Base-by-base conservation (phyloP, 2,797 vertebrate genomes). In the Remorina albescens region DNA sequence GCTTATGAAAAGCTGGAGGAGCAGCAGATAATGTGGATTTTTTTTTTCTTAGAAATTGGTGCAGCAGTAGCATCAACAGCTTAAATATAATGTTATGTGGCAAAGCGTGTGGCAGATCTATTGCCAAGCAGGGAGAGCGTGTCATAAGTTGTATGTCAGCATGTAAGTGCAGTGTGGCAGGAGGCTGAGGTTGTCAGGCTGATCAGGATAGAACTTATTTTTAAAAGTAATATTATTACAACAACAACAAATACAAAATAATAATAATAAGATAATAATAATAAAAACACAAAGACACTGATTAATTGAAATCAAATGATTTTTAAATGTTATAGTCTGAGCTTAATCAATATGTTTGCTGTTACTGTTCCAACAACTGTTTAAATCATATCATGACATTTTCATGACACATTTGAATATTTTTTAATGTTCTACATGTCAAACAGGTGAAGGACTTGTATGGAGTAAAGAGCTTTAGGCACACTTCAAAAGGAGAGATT, bases 11-110 rank as follows among this genome's bases (percentile, higher is more conserved):
- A 12, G 36, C 36, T 37, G 2, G 36, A 37, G 2, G 9, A 37
- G 36, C 36, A 37, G 59, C 36, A 47, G 8, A n/a, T n/a, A 50
- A 36, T 61, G 28, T 23, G 44, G 18, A 18, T 57, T 12, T 68
- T 68, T 57, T 49, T 6, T n/a, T 68, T 68, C 49, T 49, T 6
- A 26, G 32, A 67, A 64, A 69, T 65, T 41, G 70, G 18, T 19
- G 37, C 19, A 44, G 18, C 19, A 42, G 18, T 2, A 8, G 6
- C 18, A 42, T 4, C 41, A 19, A 12, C 36, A 37, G 36, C 10
- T 37, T 37, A 34, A 34, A 34, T 34, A 34, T 9, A 36, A n/a
- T n/a, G n/a, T 36, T 10, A 8, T 36, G 11, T 15, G 12, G 37
- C 11, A 39, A 36, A 36, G 34, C 8, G 34, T 11, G 34, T 15